Conservation (phyloP, 2,113 vertebrate genomes). For the Pseudolaguvia tuberculata region DNA sequence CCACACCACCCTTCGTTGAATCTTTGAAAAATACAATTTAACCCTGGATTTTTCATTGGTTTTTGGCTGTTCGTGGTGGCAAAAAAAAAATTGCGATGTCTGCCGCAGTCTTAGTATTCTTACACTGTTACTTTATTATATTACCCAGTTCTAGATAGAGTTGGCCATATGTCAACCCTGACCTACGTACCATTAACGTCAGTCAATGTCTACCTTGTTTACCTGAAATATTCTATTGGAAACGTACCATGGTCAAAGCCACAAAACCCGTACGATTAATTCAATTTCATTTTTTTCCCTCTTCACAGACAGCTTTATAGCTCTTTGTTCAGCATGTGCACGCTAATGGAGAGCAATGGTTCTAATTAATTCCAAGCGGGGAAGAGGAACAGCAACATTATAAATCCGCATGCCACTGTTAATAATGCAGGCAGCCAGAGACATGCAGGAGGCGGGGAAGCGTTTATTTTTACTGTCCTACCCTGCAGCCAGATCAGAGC, state of each 20-base stretch:
- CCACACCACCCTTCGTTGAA: too few relatives aligned
- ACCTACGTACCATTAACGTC: not conserved
- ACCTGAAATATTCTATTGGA: not conserved
- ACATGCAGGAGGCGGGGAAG: conserved; percentile 27
- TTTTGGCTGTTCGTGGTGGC: too few relatives aligned
- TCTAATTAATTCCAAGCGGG: conserved; percentile 36
- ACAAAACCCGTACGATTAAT: not conserved
- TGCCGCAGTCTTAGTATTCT: not conserved
- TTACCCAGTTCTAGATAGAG: conserved; percentile 12
- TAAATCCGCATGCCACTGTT: conserved; percentile 40
- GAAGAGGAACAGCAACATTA: conserved; percentile 20
- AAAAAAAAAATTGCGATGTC: too few relatives aligned
- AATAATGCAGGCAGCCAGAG: conserved; percentile 37
- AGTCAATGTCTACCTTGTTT: conserved; percentile 10
- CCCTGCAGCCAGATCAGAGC: conserved; percentile 8
- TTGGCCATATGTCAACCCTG: conserved; percentile 9
- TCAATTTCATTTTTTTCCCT: conserved; percentile 8
- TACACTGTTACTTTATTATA: not conserved
- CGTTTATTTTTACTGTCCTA: conserved; percentile 29
- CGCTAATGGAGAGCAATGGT: conserved; percentile 38
- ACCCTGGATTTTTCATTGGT: too few relatives aligned
- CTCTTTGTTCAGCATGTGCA: conserved; percentile 5
- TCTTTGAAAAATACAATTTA: too few relatives aligned
- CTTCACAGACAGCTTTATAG: conserved; percentile 17
- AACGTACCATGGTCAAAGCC: not conserved